Base-by-base conservation (phyloP, 35 echinoderm and acorn worm genomes). In the Strongylocentrotus purpuratus region DNA sequence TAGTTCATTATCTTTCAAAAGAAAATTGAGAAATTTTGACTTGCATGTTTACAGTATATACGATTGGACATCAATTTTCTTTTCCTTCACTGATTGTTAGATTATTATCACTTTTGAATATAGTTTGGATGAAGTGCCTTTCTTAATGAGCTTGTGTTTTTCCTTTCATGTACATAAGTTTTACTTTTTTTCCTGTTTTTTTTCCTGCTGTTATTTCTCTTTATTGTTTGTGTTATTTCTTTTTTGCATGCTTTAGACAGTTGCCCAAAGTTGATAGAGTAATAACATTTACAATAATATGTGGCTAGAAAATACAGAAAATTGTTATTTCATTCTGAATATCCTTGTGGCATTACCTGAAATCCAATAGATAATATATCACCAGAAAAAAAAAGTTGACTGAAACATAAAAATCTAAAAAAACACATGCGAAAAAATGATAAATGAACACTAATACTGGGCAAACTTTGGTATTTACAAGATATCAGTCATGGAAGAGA, bases 111-210 rank as follows among this genome's bases (percentile, higher is more conserved):
- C 20, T 28, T 78, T 55, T 55, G 50, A 55, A 14, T 78, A 78
- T 78, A 78, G 65, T 78, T 78, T 78, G 65, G 65, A 78, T 78
- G 65, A 78, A 78, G 65, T 78, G 65, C 65, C 65, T 78, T 78
- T 78, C 65, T 78, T 18, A 6, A 78, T 78, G 65, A 78, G 20
- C 22, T 78, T 22, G 65, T 78, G 65, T 78, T 78, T 78, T 78
- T 71, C 25, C 28, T 78, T 78, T 78, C 65, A 78, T 78, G 20
- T n/a, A 78, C 28, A n/a, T 78, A 78, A 28, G 28, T 78, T 28
- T 78, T 78, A 7, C 65, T 78, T 78, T 78, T 6, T 78, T 8
- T 18, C 6, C 20, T n/a, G 0, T n/a, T 28, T 7, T 7, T 18
- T 78, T 78, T 78, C 20, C 6, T 78, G 65, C 65, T 78, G 22